Evolutionary conservation across 2,888 invertebrate species (phyloP), one percentile per base, ranked within the genome.

Genomic region (Ectobius pallidus): DNA sequence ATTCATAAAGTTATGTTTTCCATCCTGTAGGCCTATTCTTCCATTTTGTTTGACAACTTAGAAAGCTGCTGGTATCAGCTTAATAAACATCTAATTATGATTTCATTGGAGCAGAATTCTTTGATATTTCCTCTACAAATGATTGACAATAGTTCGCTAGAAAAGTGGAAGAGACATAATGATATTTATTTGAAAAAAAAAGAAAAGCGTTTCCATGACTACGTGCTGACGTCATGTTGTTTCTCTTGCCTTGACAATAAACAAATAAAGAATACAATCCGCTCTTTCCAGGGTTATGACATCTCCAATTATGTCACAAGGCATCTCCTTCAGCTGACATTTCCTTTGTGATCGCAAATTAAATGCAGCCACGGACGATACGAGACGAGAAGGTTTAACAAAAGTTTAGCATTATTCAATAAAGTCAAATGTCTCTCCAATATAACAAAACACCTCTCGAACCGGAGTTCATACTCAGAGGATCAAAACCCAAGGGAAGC

Each of bases 291-390:
- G 52, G 18, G 30, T 52, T 20, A 18, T 52, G 27, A 22, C 11
- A 7, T 34, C 9, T 25, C 52, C 25, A 52, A 30, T 58, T 58
- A n/a, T 30, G 30, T n/a, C 58, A 32, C 4, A 30, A 30, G 16
- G 30, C n/a, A 30, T 58, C 58, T 52, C 16, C 25, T 58, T 30
- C 58, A 58, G 58, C n/a, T 30, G 32, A 58, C 58, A n/a, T 46
- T n/a, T 46, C 32, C 16, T 58, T 30, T 58, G 58, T 58, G 27
- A 25, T 6, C 27, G 58, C 22, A 16, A 22, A 14, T 58, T 30
- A 30, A 14, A 16, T 58, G n/a, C n/a, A n/a, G 3, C 3, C n/a
- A 3, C 18, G 46, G 18, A n/a, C n/a, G 4, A n/a, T n/a, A n/a
- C n/a, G 22, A 11, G 58, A 16, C 16, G 16, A 14, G 32, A 20